These are phyloP conservation scores for Clunio marinus DNA, from an alignment of 2,888 invertebrate species.

Conservation along the genomic window DNA sequence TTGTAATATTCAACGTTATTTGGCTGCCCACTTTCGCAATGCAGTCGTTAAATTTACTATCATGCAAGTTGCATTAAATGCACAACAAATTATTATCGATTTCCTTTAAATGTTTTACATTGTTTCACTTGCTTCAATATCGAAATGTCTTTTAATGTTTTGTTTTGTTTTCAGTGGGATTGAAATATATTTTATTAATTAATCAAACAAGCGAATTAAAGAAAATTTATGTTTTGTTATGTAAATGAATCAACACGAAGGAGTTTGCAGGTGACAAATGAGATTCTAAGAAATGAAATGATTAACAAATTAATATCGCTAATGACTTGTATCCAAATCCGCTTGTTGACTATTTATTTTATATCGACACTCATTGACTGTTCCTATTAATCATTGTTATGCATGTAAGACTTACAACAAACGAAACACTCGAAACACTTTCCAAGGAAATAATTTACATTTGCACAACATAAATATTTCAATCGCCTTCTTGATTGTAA, in stretches of 20 bases:
- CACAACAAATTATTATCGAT: conserved; percentile 38
- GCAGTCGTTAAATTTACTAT: conserved; percentile 1
- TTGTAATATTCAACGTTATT: no score
- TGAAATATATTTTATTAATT: conserved; percentile 3
- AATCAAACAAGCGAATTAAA: background rate
- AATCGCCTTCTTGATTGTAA: background rate
- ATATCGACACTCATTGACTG: background rate
- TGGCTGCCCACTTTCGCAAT: background rate
- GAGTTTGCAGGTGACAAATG: background rate
- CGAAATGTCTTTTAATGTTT: background rate
- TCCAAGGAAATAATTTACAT: background rate
- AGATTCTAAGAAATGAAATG: background rate
- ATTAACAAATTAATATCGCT: no score
- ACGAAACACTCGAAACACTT: no score
- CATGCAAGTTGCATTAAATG: conserved; percentile 36
- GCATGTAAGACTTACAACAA: no score
- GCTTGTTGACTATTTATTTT: background rate
- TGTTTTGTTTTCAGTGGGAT: background rate
- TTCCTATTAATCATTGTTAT: background rate
- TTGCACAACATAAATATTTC: conserved; percentile 17
- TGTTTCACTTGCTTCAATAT: background rate
- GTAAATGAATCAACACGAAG: background rate
- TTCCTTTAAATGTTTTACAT: background rate
- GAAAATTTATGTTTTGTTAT: background rate
- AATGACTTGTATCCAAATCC: background rate